Percentiles rank a stretch among this genome's conserved stretches.
Conservation (phyloP, 2,888 invertebrate genomes). For the Callyntrura guangdongensis region DNA sequence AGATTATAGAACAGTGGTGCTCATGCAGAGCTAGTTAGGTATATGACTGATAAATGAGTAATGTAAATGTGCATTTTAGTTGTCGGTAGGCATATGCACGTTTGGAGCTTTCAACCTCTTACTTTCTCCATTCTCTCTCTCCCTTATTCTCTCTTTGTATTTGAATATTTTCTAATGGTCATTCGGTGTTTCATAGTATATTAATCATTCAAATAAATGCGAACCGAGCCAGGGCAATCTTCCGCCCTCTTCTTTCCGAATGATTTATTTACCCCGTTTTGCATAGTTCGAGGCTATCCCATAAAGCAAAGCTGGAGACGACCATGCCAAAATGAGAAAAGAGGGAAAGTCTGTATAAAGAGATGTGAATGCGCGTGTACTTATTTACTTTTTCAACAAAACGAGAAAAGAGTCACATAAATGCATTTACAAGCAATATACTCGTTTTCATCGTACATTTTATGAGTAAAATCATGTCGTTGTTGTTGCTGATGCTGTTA, state of each 20-base stretch:
- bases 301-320: constrained; percentile 44
- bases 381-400: not conserved
- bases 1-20: constrained; percentile 24
- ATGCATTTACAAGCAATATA: constrained; percentile 29
- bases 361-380: constrained; percentile 9
- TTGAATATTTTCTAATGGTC: constrained; percentile 71
- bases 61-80: not conserved
- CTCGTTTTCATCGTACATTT: constrained; percentile 1
- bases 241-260: constrained; percentile 67
- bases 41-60: constrained; percentile 17
- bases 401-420: constrained; percentile 25
- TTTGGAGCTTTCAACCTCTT: constrained; percentile 24
- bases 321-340: constrained; percentile 41
- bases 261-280: constrained; percentile 73
- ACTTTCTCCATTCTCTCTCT: constrained; percentile 16
- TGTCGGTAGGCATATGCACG: constrained; percentile 2
- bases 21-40: not conserved
- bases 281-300: constrained; percentile 36
- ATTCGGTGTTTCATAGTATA: constrained; percentile 59
- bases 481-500: constrained; percentile 5
- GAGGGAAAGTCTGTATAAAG: constrained; percentile 18
- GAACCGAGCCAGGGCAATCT: constrained; percentile 70
- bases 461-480: not conserved
- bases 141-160: not conserved
- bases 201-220: constrained; percentile 76